phyloP scores from a whole-genome alignment of 1,140 invertebrate genomes.

The Arion vulgaris region DNA sequence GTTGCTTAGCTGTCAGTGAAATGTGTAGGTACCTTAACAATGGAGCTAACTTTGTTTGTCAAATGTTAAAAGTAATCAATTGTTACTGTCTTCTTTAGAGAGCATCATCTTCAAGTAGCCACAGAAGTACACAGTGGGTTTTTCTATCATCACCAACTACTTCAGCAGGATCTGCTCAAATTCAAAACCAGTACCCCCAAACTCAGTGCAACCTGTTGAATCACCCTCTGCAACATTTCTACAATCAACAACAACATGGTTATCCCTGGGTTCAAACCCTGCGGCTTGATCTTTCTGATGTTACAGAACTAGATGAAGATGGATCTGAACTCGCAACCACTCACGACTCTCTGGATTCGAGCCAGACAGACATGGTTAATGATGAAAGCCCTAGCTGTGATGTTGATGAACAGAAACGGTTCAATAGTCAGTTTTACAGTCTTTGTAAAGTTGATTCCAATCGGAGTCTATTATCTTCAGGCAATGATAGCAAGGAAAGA shows the following conservation, averaged over 20 bases:
- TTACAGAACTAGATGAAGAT: slow-evolving; percentile 38
- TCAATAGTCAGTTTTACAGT: slow-evolving; percentile 64
- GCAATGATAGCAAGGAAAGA: slow-evolving; percentile 44
- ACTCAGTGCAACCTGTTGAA: not conserved
- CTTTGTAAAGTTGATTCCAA: slow-evolving; percentile 60
- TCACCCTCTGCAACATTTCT: not conserved
- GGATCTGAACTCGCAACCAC: slow-evolving; percentile 11
- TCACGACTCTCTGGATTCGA: slow-evolving; percentile 19
- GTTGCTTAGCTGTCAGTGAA: too few species aligned
- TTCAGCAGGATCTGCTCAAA: not conserved
- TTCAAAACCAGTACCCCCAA: not conserved
- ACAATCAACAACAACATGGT: not conserved
- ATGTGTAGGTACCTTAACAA: too few species aligned
- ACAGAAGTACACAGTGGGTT: not conserved
- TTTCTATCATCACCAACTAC: not conserved
- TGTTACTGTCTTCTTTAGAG: too few species aligned
- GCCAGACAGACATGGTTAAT: slow-evolving; percentile 34
- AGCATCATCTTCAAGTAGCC: not conserved
- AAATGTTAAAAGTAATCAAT: too few species aligned
- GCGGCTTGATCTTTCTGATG: slow-evolving; percentile 30
- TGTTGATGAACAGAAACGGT: slow-evolving; percentile 51
- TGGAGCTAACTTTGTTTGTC: too few species aligned
- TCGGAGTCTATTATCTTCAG: slow-evolving; percentile 52
- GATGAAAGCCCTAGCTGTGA: slow-evolving; percentile 45
- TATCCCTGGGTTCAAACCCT: slow-evolving; percentile 13